phyloP scores from a whole-genome alignment of 1,140 invertebrate genomes.

The Parapsyche elsis region DNA sequence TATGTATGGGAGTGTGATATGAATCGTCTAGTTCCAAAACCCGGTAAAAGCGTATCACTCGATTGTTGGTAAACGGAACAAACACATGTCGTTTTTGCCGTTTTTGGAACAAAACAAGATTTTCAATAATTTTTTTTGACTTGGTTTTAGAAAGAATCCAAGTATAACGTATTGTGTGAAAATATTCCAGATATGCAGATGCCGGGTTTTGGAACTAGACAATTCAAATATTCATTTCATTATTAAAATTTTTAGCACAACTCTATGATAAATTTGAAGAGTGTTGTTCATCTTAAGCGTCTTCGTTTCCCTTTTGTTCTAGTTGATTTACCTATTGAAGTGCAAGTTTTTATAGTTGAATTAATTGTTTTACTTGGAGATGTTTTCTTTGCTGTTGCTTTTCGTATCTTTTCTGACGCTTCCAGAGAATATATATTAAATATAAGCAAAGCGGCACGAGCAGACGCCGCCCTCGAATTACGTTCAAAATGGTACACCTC shows the following conservation, averaged over 20 bases:
- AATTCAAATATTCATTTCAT: neutral
- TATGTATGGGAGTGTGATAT: too few relatives aligned
- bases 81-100: too few relatives aligned
- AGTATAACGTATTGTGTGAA: too few relatives aligned
- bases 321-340: conserved; percentile 1
- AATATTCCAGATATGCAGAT: too few relatives aligned
- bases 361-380: neutral
- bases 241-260: neutral
- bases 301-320: conserved; percentile 14
- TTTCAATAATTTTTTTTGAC: too few relatives aligned
- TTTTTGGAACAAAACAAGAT: too few relatives aligned
- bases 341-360: neutral
- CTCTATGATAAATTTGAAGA: neutral
- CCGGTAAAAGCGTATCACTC: too few relatives aligned
- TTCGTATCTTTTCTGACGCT: neutral
- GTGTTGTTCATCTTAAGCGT: conserved; percentile 15
- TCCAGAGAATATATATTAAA: neutral
- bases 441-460: neutral
- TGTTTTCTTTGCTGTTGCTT: neutral
- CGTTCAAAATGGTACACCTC: too few relatives aligned
- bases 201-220: too few relatives aligned
- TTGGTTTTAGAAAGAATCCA: too few relatives aligned
- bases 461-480: neutral
- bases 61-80: too few relatives aligned
- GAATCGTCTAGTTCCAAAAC: too few relatives aligned